Evolutionary conservation across 1,140 invertebrate species (phyloP), one percentile per base, ranked within the genome.

Genomic region (Drosophila auraria): DNA sequence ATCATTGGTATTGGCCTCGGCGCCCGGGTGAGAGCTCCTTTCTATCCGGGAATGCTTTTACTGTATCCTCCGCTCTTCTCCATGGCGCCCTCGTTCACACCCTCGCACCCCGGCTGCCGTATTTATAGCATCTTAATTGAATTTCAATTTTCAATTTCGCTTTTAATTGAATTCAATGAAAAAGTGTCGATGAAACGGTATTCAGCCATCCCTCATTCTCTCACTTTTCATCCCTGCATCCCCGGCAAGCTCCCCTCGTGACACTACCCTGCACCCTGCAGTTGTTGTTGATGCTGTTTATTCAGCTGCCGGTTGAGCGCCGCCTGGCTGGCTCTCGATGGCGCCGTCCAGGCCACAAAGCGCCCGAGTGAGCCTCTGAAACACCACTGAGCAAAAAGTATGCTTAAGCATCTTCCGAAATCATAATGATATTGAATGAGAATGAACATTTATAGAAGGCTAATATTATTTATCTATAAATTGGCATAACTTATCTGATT

Each of bases 81-180:
- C 14, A 2, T 38, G 7, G 63, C 40, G 15, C 25, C 36, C 17
- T 15, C 44, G 42, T 62, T 71, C 54, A 63, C 75, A 72, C 60
- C 51, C n/a, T 50, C 38, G 14, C 51, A 47, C 49, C 62, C 69
- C 76, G 73, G 25, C 66, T 54, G 49, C 12, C 71, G 75, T 89
- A 90, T 89, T 89, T 84, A 89, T 90, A 84, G 86, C 86, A 77
- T 80, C 86, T 90, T 89, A 89, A 89, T 89, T 89, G 86, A 89
- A 89, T 89, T 89, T 89, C 86, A 89, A 89, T 89, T 89, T 89
- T 89, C 86, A 89, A 89, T 89, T 89, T 89, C 75, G 86, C 74
- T 89, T 89, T 89, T 89, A 89, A 89, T 89, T 89, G 86, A 89
- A 89, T 89, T 89, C 86, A 89, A 89, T 89, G 81, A 90, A 89